These are phyloP conservation scores for Uloborus diversus DNA, from an alignment of 1,140 invertebrate genomes.

Conservation along the genomic window DNA sequence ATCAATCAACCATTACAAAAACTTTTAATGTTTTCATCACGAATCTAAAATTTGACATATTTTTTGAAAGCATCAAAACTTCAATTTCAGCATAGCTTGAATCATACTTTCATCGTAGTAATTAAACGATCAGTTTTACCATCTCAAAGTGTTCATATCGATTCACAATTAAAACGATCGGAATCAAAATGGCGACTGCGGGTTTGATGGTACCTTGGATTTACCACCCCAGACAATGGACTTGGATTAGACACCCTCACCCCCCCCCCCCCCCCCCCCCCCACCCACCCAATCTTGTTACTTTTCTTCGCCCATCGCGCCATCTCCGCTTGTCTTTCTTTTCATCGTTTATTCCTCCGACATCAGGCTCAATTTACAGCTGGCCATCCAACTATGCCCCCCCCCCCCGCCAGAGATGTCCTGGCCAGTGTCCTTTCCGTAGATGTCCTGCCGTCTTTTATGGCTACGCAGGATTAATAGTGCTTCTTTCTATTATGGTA, in stretches of 20 bases:
- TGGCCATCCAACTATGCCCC: conserved; percentile 26
- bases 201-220: not conserved
- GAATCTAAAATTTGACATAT: too few species aligned
- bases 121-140: too few species aligned
- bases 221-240: not conserved
- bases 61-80: too few species aligned
- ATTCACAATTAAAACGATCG: too few species aligned
- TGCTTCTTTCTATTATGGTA: conserved; percentile 48
- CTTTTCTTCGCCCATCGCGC: not conserved
- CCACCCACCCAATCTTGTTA: not conserved
- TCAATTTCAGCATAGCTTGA: too few species aligned
- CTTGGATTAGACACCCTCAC: conserved; percentile 37
- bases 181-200: too few species aligned
- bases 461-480: conserved; percentile 53
- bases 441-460: conserved; percentile 21
- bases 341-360: conserved; percentile 32
- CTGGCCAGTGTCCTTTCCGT: not conserved
- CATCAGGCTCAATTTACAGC: conserved; percentile 48
- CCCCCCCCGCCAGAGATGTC: not conserved
- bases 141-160: too few species aligned
- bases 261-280: not conserved
- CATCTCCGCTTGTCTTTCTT: not conserved
- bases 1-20: too few species aligned
- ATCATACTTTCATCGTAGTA: too few species aligned
- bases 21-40: too few species aligned